Evolutionary conservation across 2,797 vertebrate species (phyloP), one percentile per base, ranked within the genome.

Genomic region (Buphagus erythrorhynchus): DNA sequence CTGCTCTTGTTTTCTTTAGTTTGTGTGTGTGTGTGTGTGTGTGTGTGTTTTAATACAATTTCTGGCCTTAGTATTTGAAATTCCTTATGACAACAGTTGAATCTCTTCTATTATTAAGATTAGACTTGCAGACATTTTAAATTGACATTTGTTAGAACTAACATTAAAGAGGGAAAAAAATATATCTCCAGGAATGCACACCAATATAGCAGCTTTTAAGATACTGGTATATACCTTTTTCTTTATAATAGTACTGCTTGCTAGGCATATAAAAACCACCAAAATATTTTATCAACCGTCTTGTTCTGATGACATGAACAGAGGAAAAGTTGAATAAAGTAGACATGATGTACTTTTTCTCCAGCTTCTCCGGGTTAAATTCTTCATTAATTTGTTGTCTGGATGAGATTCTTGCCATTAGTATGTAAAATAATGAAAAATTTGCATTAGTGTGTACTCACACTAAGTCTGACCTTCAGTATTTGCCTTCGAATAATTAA

Each of bases 191-290:
- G 52, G 26, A 71, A 49, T 22, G 2, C 7, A 19, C 21, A 5
- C 6, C 40, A 79, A 38, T 17, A 43, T 8, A 55, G 2, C 20
- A 36, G 17, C 11, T 71, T 90, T 73, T 67, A 86, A 86, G 29
- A 49, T 25, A 35, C 19, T 26, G 9, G 26, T 21, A 55, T 31
- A 51, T 1, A 5, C 16, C 28, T 49, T 58, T 68, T 49, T 33
- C 22, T 46, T 90, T 71, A 20, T n/a, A 51, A 55, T 11, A 58
- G 2, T 4, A 33, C 36, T 33, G 3, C 8, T 16, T 45, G 3
- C 7, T 42, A 16, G 17, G 7, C 3, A 26, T 51, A 11, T 31
- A 11, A 71, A 52, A 46, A 5, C 0, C 0, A 10, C 17, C 3
- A 40, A 36, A 78, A 26, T 43, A 49, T 74, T 74, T 94, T 35